Conservation (phyloP, 1,140 invertebrate species). For the Halictus rubicundus region DNA sequence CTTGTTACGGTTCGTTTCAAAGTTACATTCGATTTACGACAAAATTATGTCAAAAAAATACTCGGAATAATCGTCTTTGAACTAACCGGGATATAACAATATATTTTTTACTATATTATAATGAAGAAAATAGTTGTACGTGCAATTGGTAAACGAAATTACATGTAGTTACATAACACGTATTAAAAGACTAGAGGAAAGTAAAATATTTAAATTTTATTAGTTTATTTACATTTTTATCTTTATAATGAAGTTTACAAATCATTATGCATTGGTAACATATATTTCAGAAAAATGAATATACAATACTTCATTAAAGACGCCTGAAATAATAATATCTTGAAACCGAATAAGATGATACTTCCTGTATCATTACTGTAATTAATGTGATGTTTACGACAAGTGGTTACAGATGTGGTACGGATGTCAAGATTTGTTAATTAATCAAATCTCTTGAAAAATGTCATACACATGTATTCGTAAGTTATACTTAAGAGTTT, state of each 20-base stretch:
- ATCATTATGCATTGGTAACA: constrained; percentile 7
- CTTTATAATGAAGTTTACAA: constrained; percentile 5
- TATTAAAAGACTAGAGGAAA: not conserved
- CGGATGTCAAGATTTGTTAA: not conserved
- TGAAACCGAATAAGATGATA: not conserved
- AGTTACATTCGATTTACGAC: not conserved
- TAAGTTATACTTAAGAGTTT: not conserved
- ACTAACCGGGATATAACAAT: too few relatives aligned
- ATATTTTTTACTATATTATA: too few relatives aligned
- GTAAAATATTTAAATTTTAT: not conserved
- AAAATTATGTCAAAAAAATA: not conserved
- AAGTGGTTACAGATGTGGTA: not conserved
- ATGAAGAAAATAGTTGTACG: not conserved
- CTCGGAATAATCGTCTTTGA: not conserved
- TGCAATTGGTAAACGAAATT: not conserved
- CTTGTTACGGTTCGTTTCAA: not conserved
- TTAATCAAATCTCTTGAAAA: not conserved
- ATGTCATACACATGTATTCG: not conserved
- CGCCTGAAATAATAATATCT: not conserved
- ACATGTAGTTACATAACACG: not conserved
- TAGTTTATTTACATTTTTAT: constrained; percentile 14
- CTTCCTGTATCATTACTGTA: not conserved
- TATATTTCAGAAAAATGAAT: constrained; percentile 13
- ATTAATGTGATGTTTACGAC: constrained; percentile 6
- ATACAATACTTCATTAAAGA: not conserved